A percentile compares a stretch with the other conserved stretches of the same genome.
phyloP scores from a whole-genome alignment of 2,797 vertebrate genomes.

The Uromys caudimaculatus region DNA sequence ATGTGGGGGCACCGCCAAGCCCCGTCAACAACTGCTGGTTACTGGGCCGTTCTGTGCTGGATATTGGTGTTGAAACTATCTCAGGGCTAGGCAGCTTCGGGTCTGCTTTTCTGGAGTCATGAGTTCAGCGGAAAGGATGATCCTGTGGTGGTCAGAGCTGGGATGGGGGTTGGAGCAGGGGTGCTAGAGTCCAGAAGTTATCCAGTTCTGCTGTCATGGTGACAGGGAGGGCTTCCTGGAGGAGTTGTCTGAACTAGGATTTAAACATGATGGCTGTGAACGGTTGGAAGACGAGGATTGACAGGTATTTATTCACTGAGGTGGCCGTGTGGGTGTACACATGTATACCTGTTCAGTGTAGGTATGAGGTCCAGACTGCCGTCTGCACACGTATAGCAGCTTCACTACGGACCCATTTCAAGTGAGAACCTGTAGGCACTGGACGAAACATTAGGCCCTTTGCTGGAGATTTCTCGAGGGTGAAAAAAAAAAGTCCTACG shows the following conservation, averaged over 20 bases:
- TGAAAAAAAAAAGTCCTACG: background rate
- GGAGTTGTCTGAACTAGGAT: background rate
- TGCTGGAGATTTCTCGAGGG: background rate
- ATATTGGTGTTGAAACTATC: background rate
- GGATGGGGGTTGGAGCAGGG: background rate
- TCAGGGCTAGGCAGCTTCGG: background rate
- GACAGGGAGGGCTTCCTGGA: slow-evolving; percentile 33
- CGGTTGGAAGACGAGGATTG: background rate
- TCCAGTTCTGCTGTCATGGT: background rate
- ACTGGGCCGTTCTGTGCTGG: background rate
- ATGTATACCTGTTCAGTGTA: no score
- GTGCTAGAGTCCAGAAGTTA: background rate
- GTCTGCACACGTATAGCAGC: background rate
- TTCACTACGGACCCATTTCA: background rate
- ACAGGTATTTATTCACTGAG: background rate
- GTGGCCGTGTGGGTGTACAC: background rate
- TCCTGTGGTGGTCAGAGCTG: background rate
- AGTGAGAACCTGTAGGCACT: background rate
- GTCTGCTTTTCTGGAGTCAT: background rate
- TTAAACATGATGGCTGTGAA: background rate
- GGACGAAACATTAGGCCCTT: background rate
- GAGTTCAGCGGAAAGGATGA: background rate
- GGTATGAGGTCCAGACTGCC: background rate
- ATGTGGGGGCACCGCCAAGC: fast-evolving
- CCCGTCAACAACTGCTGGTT: background rate